Evolutionary conservation across 2,113 vertebrate species (phyloP), one percentile per base, ranked within the genome.

Genomic region (Solea senegalensis): DNA sequence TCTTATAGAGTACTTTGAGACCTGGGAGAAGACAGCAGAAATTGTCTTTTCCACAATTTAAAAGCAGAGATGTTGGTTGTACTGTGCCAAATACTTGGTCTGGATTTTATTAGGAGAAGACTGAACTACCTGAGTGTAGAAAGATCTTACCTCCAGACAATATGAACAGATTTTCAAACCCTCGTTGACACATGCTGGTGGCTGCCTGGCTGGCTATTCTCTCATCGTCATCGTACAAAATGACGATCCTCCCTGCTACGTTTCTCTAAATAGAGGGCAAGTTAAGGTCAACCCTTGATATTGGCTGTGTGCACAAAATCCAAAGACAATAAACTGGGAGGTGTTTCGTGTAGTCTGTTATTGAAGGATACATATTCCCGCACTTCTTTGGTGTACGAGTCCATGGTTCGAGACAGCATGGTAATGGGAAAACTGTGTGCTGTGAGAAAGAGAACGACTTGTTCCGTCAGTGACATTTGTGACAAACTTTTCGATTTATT

Each of bases 111-210:
- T 7, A 56, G 7, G 55, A 6, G 3, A 34, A 34, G 34, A 34
- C 34, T 34, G 0, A 21, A 21, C 21, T 21, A 21, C 21, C 43
- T 26, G 69, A 66, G 5, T 34, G 34, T 49, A 26, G 26, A 4
- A 1, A 57, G 1, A 15, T 3, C 91, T 85, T 56, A 98, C 98
- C 98, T 93, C 98, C 98, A 0, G 96, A 97, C 3, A 99, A 90
- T 95, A 99, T 95, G 74, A 97, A 99, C 12, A 99, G 84, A 68
- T 99, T 99, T 70, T 99, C 96, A 2, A 98, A 96, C 5, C 97
- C 97, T 50, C 96, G 90, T 76, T 99, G 95, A 0, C 96, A 98
- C 96, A 99, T 96, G 76, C 89, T 95, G 14, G 96, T 97, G 13
- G 97, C 96, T 0, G 96, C 96, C 85, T 96, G 96, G 77, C 93